Evolutionary conservation across 2,797 vertebrate species (phyloP).

Genomic region (Vultur gryphus): DNA sequence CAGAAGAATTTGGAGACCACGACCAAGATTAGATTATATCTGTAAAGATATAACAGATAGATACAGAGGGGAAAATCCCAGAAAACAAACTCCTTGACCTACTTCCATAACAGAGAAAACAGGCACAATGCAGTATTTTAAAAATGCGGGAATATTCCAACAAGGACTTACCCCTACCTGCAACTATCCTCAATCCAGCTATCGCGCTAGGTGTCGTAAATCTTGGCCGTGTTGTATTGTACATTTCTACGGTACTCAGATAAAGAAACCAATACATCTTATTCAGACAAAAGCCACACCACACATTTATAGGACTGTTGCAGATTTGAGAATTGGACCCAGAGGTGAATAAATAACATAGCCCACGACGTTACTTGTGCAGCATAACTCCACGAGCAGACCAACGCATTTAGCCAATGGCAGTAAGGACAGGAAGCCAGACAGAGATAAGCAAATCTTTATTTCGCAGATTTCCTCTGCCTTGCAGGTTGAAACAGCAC

Average conservation of each 20-base stretch:
- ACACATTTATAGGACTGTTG: neutral
- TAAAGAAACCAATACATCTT: neutral
- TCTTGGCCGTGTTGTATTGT: neutral
- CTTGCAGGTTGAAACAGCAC: neutral
- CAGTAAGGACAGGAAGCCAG: neutral
- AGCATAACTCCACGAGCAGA: neutral
- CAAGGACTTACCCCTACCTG: neutral
- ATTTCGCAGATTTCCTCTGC: neutral
- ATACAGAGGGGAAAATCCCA: neutral
- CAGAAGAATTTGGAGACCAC: neutral
- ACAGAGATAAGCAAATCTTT: neutral
- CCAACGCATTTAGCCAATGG: rapidly evolving
- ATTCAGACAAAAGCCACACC: neutral
- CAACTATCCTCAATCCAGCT: neutral
- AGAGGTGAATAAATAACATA: neutral
- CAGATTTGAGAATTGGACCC: neutral
- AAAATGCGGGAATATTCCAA: neutral
- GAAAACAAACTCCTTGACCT: neutral
- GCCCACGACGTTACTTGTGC: rapidly evolving
- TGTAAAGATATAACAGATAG: neutral
- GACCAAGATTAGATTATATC: neutral
- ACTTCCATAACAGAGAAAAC: neutral
- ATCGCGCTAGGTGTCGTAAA: neutral
- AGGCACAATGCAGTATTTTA: neutral
- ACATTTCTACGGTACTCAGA: neutral